Evolutionary conservation across 2,797 vertebrate species (phyloP).

Genomic region (Takifugu rubripes): DNA sequence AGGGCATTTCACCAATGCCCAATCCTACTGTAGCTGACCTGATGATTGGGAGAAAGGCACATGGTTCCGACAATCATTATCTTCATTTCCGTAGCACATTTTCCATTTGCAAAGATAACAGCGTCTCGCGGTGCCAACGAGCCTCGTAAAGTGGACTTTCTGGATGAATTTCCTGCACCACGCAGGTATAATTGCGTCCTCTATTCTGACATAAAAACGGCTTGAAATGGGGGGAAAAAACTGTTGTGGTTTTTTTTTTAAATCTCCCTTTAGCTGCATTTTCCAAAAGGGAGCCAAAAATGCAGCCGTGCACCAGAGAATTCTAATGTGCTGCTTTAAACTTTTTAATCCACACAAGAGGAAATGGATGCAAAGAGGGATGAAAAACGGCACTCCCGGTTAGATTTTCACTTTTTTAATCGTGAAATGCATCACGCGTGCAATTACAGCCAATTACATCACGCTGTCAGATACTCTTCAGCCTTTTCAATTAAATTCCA

Average conservation of each 20-base stretch:
- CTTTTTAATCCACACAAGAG: conserved; percentile 25
- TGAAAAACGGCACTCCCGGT: conserved; percentile 17
- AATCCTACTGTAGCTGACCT: conserved; percentile 18
- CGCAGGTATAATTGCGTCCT: conserved; percentile 49
- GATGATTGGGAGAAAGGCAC: conserved; percentile 39
- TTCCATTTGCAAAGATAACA: conserved; percentile 53
- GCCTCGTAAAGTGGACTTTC: conserved; percentile 46
- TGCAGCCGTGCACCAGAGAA: conserved; percentile 47
- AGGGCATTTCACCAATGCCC: conserved; percentile 38
- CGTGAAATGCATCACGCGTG: conserved; percentile 19
- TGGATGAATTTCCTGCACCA: conserved; percentile 41
- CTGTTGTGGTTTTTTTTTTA: conserved; percentile 62
- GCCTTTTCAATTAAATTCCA: conserved; percentile 18
- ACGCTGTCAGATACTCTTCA: conserved; percentile 24
- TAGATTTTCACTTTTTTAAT: conserved; percentile 9
- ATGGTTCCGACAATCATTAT: conserved; percentile 41
- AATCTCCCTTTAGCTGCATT: conserved; percentile 37
- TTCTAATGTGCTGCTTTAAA: conserved; percentile 28
- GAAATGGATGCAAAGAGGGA: conserved; percentile 30
- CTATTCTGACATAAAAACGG: conserved; percentile 48
- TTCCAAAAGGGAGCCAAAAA: conserved; percentile 54
- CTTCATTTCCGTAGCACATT: conserved; percentile 46
- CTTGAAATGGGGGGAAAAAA: conserved; percentile 55
- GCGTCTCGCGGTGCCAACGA: conserved; percentile 35
- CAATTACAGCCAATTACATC: conserved; percentile 50